A percentile compares a stretch with the other conserved stretches of the same genome.
phyloP scores from a whole-genome alignment of 2,888 invertebrate genomes.

The Drosophila incognita region DNA sequence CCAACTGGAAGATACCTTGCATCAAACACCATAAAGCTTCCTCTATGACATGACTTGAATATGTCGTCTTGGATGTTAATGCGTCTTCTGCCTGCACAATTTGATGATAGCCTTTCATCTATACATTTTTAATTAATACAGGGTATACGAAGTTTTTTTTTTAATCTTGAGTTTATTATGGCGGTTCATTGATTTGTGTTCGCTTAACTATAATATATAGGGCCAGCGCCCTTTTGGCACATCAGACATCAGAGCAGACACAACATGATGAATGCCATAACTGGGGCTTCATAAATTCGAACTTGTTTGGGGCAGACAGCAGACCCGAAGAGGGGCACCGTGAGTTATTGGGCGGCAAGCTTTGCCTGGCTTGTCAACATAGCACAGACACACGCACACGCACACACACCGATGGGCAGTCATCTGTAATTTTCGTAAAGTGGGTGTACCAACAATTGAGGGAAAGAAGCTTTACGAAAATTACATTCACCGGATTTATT shows the following conservation, averaged over 20 bases:
- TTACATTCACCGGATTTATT: background rate
- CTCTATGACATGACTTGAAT: background rate
- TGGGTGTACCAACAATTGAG: slow-evolving; percentile 7
- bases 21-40: background rate
- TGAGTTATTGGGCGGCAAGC: slow-evolving; percentile 1
- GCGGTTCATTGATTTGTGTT: slow-evolving; percentile 46
- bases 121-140: background rate
- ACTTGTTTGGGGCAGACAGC: slow-evolving; percentile 21
- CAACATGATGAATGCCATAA: slow-evolving; percentile 56
- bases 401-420: slow-evolving; percentile 1
- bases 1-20: background rate
- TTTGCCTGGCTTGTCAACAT: slow-evolving; percentile 12
- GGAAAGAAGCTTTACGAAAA: background rate
- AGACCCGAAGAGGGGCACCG: background rate
- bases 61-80: background rate
- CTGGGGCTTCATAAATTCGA: slow-evolving; percentile 53
- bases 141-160: slow-evolving; percentile 13
- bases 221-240: slow-evolving; percentile 58
- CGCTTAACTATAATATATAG: slow-evolving; percentile 46
- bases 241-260: slow-evolving; percentile 28
- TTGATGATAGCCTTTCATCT: background rate
- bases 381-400: background rate
- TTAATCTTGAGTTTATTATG: slow-evolving; percentile 26
- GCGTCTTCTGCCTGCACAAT: background rate
- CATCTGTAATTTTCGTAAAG: slow-evolving; percentile 2